Percentiles rank a stretch among this genome's conserved stretches.
Evolutionary conservation across 2,888 invertebrate genomes (phyloP).

Genomic region (Phragmatobia fuliginosa): DNA sequence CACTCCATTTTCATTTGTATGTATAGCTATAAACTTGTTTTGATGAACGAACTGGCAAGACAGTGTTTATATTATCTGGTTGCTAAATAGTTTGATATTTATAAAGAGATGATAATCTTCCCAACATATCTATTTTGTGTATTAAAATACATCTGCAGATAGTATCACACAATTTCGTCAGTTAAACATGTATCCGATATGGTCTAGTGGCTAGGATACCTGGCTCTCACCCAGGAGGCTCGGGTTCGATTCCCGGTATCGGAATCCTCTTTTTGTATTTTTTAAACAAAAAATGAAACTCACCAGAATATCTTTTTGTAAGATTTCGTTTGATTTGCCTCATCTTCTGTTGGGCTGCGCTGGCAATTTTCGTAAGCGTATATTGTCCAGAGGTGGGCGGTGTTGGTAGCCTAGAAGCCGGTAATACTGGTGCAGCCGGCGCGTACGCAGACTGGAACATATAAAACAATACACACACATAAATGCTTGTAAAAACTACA

Average conservation of each 20-base stretch:
- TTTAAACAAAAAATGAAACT: slow-evolving; percentile 33
- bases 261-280: slow-evolving; percentile 72
- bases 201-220: slow-evolving; percentile 89
- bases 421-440: slow-evolving; percentile 67
- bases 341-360: slow-evolving; percentile 88
- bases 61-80: too few species aligned
- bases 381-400: slow-evolving; percentile 88
- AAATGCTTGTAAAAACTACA: background rate
- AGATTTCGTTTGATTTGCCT: slow-evolving; percentile 89
- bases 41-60: too few species aligned
- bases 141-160: background rate
- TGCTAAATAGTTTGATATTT: too few species aligned
- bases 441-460: slow-evolving; percentile 55
- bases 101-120: too few species aligned
- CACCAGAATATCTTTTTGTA: slow-evolving; percentile 85
- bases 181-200: slow-evolving; percentile 76
- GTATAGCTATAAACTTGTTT: too few species aligned
- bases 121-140: too few species aligned
- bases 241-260: slow-evolving; percentile 89
- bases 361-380: slow-evolving; percentile 89
- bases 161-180: background rate
- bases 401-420: slow-evolving; percentile 84
- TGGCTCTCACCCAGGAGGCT: slow-evolving; percentile 88
- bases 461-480: slow-evolving; percentile 9
- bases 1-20: too few species aligned